phyloP scores from a whole-genome alignment of 2,888 invertebrate genomes.

The Phania funesta region DNA sequence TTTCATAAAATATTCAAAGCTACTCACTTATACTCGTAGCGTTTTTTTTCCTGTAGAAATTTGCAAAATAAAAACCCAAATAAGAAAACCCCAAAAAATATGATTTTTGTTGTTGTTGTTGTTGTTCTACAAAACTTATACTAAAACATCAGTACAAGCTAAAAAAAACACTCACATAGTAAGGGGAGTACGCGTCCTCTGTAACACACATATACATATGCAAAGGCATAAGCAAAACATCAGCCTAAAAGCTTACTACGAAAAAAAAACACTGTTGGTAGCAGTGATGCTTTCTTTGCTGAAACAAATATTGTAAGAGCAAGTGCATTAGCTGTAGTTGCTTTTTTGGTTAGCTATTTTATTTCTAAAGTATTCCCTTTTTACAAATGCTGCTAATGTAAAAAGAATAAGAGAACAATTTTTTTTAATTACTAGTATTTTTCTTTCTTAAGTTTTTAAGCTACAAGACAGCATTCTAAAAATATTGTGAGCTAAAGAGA shows the following conservation, averaged over 20 bases:
- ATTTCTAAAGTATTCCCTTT: too few relatives aligned
- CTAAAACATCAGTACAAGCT: not conserved
- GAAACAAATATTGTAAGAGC: conserved; percentile 17
- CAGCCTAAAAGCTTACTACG: conserved; percentile 55
- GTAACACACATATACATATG: not conserved
- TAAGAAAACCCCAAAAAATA: conserved; percentile 18
- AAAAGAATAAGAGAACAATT: too few relatives aligned
- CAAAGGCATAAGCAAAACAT: not conserved
- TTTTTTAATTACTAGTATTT: too few relatives aligned
- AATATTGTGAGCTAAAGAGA: too few relatives aligned
- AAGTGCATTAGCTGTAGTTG: conserved; percentile 20
- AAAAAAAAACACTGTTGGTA: conserved; percentile 9
- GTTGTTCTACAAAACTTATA: not conserved
- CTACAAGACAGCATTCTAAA: too few relatives aligned
- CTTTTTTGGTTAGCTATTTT: conserved; percentile 3
- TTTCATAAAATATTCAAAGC: conserved; percentile 72
- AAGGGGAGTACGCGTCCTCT: too few relatives aligned
- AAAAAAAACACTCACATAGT: not conserved
- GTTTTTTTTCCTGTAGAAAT: conserved; percentile 20
- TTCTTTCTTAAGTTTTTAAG: too few relatives aligned
- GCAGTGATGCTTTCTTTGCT: conserved; percentile 2
- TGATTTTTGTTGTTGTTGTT: not conserved
- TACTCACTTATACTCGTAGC: conserved; percentile 66
- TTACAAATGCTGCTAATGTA: too few relatives aligned
- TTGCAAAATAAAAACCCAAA: conserved; percentile 3